Percentiles rank a stretch among this genome's conserved stretches.
phyloP scores from a whole-genome alignment of 2,113 vertebrate species.

The Athene noctua region DNA sequence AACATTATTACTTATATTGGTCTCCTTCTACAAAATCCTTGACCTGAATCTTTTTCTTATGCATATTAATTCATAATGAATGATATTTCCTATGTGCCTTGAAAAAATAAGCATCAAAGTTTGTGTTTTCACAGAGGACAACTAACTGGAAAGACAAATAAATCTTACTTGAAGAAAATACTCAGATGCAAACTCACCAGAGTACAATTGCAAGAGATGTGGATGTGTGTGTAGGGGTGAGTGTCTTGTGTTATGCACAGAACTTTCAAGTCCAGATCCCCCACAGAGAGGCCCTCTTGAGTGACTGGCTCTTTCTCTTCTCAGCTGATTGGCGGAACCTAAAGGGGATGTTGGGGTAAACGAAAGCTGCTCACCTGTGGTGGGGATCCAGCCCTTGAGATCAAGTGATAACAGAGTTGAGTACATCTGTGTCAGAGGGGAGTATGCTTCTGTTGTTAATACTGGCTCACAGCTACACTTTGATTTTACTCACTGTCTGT shows the following conservation, averaged over 20 bases:
- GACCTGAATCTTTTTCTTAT: neutral
- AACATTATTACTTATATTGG: neutral
- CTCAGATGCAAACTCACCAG: neutral
- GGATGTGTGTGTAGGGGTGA: neutral
- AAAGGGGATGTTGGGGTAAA: neutral
- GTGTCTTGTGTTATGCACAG: neutral
- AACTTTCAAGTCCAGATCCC: neutral
- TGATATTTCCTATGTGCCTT: neutral
- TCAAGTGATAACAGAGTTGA: neutral
- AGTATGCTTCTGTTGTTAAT: neutral
- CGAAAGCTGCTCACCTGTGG: accelerated
- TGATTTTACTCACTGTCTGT: neutral
- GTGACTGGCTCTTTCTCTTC: neutral
- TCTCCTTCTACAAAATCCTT: neutral
- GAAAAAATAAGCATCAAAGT: neutral
- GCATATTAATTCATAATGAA: neutral
- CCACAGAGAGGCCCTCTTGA: neutral
- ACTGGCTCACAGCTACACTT: neutral
- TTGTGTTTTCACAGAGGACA: neutral
- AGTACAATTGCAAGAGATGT: neutral
- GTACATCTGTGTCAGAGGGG: neutral
- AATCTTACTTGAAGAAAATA: neutral
- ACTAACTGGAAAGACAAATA: neutral
- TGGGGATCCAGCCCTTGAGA: neutral
- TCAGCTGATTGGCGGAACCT: neutral